Conservation (phyloP, 2,888 invertebrate species). For the Drosophila nr. perissopoda region DNA sequence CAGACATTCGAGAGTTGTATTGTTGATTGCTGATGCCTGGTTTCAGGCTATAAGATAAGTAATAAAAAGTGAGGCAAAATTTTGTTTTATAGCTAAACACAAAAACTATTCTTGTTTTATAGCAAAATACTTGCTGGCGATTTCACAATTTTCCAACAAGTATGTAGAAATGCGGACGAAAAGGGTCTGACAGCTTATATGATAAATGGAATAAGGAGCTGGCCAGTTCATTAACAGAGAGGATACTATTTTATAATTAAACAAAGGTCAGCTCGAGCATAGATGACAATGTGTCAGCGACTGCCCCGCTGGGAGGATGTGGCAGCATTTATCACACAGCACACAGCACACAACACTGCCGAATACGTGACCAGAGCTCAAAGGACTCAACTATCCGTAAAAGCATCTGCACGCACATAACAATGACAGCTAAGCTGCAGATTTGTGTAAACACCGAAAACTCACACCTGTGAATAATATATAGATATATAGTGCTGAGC, state of each 20-base stretch:
- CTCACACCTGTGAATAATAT: conserved; percentile 48
- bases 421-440: conserved; percentile 22
- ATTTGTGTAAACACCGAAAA: conserved; percentile 26
- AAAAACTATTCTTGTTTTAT: background rate
- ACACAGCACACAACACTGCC: background rate
- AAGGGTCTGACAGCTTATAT: conserved; percentile 15
- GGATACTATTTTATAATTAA: conserved; percentile 56
- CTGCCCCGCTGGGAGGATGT: conserved; percentile 17
- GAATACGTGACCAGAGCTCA: conserved; percentile 59
- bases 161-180: conserved; percentile 18
- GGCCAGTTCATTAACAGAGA: conserved; percentile 43
- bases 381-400: conserved; percentile 46
- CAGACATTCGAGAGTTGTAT: background rate
- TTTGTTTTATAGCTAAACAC: background rate
- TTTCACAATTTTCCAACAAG: conserved; percentile 6
- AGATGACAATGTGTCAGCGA: conserved; percentile 63
- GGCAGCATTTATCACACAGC: conserved; percentile 58
- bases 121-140: background rate
- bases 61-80: background rate
- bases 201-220: conserved; percentile 18
- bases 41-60: background rate
- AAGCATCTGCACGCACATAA: conserved; percentile 19
- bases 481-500: background rate
- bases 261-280: conserved; percentile 51
- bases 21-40: background rate